Evolutionary conservation across 2,888 invertebrate genomes (phyloP), one percentile per base, ranked within the genome.

Genomic region (Mesorhabditis belari): DNA sequence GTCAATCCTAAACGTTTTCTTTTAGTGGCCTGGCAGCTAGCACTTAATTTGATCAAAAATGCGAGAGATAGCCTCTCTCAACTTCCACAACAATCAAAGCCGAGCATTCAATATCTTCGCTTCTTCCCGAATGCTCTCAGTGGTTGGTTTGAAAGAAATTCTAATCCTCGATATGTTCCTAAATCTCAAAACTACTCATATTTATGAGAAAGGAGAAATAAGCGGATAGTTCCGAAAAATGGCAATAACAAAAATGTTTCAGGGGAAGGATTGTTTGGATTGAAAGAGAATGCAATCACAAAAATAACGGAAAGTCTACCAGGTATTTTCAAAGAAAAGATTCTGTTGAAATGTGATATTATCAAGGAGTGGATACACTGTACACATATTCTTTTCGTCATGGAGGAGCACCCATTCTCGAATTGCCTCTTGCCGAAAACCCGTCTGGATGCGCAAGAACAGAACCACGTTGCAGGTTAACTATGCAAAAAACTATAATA

Each of bases 241-340:
- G n/a, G n/a, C n/a, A n/a, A n/a, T n/a, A n/a, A n/a, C n/a, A n/a
- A n/a, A n/a, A n/a, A n/a, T n/a, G n/a, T 78, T 1, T 49, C 49
- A 17, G 96, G 96, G 3, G 96, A 99, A 83, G 93, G 94, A 83
- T 84, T 99, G 60, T 99, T 95, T 82, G 98, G 98, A 0, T 85
- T 99, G 49, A 91, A 91, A 0, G 98, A 99, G 82, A 92, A 93
- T 0, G 89, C 92, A 25, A 90, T 99, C 64, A 90, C 94, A 3
- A 86, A 94, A 66, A 93, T 98, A 50, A 86, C 96, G 50, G 98
- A 99, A 84, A 95, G 94, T 59, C 83, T 84, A 67, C 76, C 82
- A 77, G 12, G 6, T 51, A 50, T 25, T 53, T 3, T 52, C 9
- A 27, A 57, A 51, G n/a, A 21, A n/a, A 6, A 56, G 24, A 17